Evolutionary conservation across 2,888 invertebrate genomes (phyloP).

Genomic region (Ganaspis brasiliensis): DNA sequence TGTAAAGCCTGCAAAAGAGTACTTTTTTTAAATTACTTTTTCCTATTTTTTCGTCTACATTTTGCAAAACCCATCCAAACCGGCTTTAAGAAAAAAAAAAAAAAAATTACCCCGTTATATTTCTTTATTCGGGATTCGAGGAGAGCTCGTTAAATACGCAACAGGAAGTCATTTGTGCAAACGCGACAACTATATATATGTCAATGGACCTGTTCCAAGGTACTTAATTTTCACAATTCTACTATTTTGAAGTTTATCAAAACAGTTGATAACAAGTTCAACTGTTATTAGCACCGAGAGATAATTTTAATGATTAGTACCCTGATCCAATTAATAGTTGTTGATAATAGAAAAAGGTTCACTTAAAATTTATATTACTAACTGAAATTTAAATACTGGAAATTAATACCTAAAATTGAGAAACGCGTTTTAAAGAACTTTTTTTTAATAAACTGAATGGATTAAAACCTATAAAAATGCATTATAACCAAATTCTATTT

Average conservation of each 20-base stretch:
- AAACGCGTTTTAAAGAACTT: too few relatives aligned
- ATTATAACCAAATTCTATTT: too few relatives aligned
- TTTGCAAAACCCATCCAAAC: background rate
- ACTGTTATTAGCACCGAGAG: background rate
- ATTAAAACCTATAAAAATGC: too few relatives aligned
- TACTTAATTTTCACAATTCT: background rate
- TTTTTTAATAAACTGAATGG: too few relatives aligned
- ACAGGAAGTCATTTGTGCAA: slow-evolving; percentile 89
- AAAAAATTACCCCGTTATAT: slow-evolving; percentile 30
- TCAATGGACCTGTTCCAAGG: slow-evolving; percentile 18
- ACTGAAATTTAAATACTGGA: too few relatives aligned
- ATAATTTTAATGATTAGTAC: background rate
- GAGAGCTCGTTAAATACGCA: slow-evolving; percentile 83
- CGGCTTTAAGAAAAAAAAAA: slow-evolving; percentile 32
- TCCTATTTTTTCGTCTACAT: background rate
- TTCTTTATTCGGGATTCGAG: slow-evolving; percentile 34
- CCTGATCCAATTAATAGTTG: too few relatives aligned
- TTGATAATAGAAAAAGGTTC: too few relatives aligned
- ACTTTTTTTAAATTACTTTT: background rate
- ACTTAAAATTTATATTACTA: too few relatives aligned
- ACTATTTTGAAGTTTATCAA: background rate
- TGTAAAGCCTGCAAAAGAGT: background rate
- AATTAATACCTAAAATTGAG: too few relatives aligned
- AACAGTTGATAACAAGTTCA: background rate
- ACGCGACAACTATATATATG: slow-evolving; percentile 80